Percentiles rank a stretch among this genome's conserved stretches.
Conservation (phyloP, 92 coral and sea anemone genomes). For the Epizoanthus scotinus region DNA sequence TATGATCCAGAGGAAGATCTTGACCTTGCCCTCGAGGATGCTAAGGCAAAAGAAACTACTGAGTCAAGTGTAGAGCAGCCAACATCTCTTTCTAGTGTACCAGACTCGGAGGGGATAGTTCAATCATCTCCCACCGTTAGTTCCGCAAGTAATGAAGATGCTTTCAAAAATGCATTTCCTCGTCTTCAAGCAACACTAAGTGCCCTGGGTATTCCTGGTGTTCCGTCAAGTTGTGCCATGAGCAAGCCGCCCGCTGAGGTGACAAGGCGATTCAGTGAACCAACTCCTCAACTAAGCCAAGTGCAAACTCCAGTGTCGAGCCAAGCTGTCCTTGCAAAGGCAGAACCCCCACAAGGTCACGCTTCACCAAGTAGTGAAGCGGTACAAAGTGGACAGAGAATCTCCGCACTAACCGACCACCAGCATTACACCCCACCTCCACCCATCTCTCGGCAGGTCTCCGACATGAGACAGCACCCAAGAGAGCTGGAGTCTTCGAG, state of each 20-base stretch:
- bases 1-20: conserved; percentile 96
- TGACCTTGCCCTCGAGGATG: conserved; percentile 68
- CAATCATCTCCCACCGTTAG: neutral
- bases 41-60: conserved; percentile 14
- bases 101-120: neutral
- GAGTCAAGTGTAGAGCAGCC: neutral
- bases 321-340: neutral
- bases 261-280: neutral
- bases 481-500: neutral
- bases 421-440: conserved; percentile 27
- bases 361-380: neutral
- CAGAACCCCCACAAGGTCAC: neutral
- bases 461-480: conserved; percentile 10
- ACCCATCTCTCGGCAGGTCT: conserved; percentile 10
- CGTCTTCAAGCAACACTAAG: conserved; percentile 30
- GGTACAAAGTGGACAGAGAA: neutral
- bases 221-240: neutral
- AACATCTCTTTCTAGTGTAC: neutral
- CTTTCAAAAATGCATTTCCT: conserved; percentile 25
- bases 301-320: neutral
- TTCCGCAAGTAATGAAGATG: neutral
- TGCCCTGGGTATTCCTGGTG: conserved; percentile 38
- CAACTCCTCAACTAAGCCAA: neutral
- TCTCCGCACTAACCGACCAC: neutral
- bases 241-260: neutral